Evolutionary conservation across 2,797 vertebrate genomes (phyloP).

Genomic region (Lerista edwardsae): DNA sequence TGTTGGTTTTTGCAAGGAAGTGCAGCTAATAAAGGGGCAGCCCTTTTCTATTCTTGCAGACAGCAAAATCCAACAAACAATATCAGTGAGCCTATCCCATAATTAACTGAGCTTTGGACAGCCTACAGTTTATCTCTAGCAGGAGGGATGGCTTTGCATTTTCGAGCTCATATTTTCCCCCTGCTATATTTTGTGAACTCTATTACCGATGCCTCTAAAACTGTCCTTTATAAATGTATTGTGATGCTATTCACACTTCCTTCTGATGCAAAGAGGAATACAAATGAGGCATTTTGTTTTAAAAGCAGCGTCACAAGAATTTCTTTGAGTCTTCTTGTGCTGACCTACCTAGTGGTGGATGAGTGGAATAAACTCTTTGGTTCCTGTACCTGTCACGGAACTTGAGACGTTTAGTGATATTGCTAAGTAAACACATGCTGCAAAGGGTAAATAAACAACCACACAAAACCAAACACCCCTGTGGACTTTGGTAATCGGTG

Average conservation of each 20-base stretch:
- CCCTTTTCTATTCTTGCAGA: constrained; percentile 22
- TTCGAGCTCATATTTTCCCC: constrained; percentile 53
- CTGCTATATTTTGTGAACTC: constrained; percentile 53
- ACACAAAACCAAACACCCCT: neutral
- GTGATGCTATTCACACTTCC: constrained; percentile 56
- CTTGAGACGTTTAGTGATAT: neutral
- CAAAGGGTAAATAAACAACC: neutral
- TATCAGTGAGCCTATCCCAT: constrained; percentile 21
- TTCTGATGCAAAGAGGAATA: constrained; percentile 53
- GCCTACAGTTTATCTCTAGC: constrained; percentile 49
- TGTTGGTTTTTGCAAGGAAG: constrained; percentile 59
- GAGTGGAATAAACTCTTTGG: neutral
- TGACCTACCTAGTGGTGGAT: constrained; percentile 28
- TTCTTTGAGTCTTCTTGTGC: constrained; percentile 28
- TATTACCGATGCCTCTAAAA: constrained; percentile 56
- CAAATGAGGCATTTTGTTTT: constrained; percentile 55
- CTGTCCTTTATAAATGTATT: constrained; percentile 69
- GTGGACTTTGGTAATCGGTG: neutral
- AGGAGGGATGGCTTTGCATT: constrained; percentile 53
- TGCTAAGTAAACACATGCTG: neutral
- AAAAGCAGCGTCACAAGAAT: constrained; percentile 43
- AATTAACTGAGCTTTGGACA: constrained; percentile 48
- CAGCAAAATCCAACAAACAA: constrained; percentile 40
- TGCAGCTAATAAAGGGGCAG: constrained; percentile 14
- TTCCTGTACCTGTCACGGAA: neutral